A percentile compares a stretch with the other conserved stretches of the same genome.
Conservation (phyloP, 2,888 invertebrate genomes). For the Tetranychus truncatus region DNA sequence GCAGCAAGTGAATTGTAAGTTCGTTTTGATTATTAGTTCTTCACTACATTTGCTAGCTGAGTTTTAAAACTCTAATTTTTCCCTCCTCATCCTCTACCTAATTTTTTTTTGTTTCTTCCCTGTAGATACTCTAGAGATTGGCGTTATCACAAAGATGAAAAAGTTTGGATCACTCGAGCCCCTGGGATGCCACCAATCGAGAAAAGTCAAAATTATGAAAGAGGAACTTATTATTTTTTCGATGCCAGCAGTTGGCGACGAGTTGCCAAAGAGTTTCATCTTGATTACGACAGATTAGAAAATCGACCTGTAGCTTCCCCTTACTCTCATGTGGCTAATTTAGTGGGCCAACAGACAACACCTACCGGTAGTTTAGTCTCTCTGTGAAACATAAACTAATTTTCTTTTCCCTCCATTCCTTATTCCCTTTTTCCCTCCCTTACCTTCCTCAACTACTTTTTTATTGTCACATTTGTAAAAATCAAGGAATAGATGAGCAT, state of each 20-base stretch:
- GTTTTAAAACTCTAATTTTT: not conserved
- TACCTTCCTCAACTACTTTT: not conserved
- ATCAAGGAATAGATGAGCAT: slow-evolving; percentile 1
- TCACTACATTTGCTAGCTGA: not conserved
- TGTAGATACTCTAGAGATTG: slow-evolving; percentile 87
- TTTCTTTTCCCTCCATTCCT: slow-evolving; percentile 1
- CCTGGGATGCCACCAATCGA: slow-evolving; percentile 83
- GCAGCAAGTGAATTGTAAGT: slow-evolving; percentile 91
- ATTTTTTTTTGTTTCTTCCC: not conserved
- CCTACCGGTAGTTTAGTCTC: slow-evolving; percentile 9
- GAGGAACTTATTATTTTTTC: slow-evolving; percentile 98
- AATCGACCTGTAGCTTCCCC: slow-evolving; percentile 46
- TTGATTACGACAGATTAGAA: slow-evolving; percentile 97
- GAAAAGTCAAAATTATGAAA: slow-evolving; percentile 86
- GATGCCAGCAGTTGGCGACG: slow-evolving; percentile 98
- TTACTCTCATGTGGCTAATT: slow-evolving; percentile 5
- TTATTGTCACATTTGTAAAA: slow-evolving; percentile 1
- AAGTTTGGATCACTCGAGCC: slow-evolving; percentile 95
- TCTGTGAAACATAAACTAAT: slow-evolving; percentile 3
- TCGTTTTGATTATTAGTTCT: slow-evolving; percentile 13
- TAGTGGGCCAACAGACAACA: not conserved
- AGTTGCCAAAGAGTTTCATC: slow-evolving; percentile 92
- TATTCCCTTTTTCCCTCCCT: not conserved
- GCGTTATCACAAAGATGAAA: slow-evolving; percentile 97
- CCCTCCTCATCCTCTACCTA: not conserved